Percentiles rank a stretch among this genome's conserved stretches.
phyloP scores from a whole-genome alignment of 2,797 vertebrate genomes.

The Fratercula arctica region DNA sequence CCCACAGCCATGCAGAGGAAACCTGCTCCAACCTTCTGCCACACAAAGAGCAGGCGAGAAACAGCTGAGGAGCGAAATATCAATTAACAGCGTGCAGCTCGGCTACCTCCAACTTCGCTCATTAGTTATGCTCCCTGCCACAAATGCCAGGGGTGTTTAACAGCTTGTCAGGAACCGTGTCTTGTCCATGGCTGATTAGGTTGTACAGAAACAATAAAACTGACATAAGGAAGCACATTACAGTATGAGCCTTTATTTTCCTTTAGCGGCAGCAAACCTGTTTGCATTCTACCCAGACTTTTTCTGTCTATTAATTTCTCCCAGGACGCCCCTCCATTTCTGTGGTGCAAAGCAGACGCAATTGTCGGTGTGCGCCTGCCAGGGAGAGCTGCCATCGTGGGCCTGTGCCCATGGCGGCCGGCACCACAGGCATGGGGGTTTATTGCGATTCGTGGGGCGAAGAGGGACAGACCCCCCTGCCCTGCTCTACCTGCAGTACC shows the following conservation, averaged over 20 bases:
- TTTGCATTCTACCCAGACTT: background rate
- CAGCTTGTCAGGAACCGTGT: background rate
- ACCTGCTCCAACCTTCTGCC: slow-evolving; percentile 26
- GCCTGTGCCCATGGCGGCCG: background rate
- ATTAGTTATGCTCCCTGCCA: slow-evolving; percentile 33
- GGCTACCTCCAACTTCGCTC: slow-evolving; percentile 1
- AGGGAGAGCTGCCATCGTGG: background rate
- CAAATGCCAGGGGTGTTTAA: slow-evolving; percentile 7
- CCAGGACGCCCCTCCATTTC: background rate
- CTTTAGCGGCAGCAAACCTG: background rate
- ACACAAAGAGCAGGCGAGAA: background rate
- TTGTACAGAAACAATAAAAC: background rate
- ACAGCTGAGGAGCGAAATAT: background rate
- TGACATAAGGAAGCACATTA: background rate
- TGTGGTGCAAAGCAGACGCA: background rate
- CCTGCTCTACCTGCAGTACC: background rate
- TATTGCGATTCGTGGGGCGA: background rate
- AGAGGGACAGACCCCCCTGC: background rate
- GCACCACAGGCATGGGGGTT: background rate
- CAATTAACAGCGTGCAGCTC: background rate
- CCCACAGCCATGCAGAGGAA: background rate
- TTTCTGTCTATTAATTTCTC: background rate
- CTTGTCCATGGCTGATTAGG: background rate
- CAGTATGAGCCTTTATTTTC: background rate
- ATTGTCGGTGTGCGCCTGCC: background rate